Base-by-base conservation (phyloP, 2,888 invertebrate genomes). In the Ophioninae sp. region DNA sequence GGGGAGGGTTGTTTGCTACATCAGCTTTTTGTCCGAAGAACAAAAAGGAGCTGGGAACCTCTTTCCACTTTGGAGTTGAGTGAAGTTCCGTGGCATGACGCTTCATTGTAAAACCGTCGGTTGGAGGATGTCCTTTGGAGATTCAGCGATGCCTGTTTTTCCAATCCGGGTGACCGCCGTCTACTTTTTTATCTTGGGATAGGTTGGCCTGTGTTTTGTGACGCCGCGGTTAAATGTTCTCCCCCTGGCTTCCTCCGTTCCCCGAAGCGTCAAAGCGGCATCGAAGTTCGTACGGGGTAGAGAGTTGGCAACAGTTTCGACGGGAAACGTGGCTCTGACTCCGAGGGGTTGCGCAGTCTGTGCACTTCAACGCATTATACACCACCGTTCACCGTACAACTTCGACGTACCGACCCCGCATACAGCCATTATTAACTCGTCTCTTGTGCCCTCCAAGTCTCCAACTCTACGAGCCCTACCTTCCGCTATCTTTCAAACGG, bases 271-370 rank as follows among this genome's bases (percentile, higher is more conserved):
- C 68, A 67, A 81, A 75, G 81, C 81, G 51, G 71, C 67, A 72
- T 78, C 74, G 78, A 81, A 84, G 81, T 84, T 84, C 65, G 59
- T 41, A 61, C 56, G 61, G 30, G 30, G 30, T 30, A 30, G 30
- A 61, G 59, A 74, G 77, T 69, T 75, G 30, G 30, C 30, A 75
- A 77, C 83, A 80, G 74, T 74, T 81, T 81, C 73, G 20, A 13
- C 58, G 73, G 23, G 72, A 44, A 74, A 72, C 20, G 79, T 58
- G 72, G n/a, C n/a, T n/a, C n/a, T 30, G 30, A 71, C 76, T 76
- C 80, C 64, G 56, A n/a, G 63, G 64, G 71, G 30, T 30, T 30
- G 30, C 51, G 61, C 39, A 37, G 37, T 51, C 51, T 69, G 37
- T 63, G 22, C 30, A 39, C 51, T 51, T 17, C 51, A 64, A 56